phyloP scores from a whole-genome alignment of 1,140 invertebrate genomes.

The Macrostomum lignano region DNA sequence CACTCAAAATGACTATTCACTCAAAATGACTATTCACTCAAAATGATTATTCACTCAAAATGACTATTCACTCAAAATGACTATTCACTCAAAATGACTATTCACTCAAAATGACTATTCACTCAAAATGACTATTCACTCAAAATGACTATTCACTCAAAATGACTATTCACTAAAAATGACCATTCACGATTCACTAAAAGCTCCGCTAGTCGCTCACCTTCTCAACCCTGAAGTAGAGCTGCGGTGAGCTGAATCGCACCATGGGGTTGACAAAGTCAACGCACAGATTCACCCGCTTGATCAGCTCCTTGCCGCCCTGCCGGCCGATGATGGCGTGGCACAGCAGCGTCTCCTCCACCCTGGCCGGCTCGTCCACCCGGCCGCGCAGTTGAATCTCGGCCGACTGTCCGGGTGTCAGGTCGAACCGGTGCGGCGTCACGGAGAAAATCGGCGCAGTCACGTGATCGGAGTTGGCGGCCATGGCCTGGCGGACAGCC shows the following conservation, averaged over 20 bases:
- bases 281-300: slow-evolving; percentile 19
- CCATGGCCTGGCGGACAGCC: neutral
- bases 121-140: too few relatives aligned
- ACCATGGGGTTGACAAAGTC: slow-evolving; percentile 25
- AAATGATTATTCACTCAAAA: slow-evolving; percentile 12
- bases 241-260: slow-evolving; percentile 13
- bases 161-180: too few relatives aligned
- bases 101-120: slow-evolving; percentile 23
- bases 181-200: slow-evolving; percentile 11
- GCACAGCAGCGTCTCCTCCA: slow-evolving; percentile 20
- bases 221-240: slow-evolving; percentile 3
- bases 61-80: slow-evolving; percentile 24
- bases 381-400: neutral
- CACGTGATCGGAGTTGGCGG: neutral
- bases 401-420: neutral
- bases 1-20: too few relatives aligned
- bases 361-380: slow-evolving; percentile 12
- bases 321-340: slow-evolving; percentile 24
- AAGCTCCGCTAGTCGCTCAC: neutral
- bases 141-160: too few relatives aligned
- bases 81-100: slow-evolving; percentile 15
- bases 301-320: slow-evolving; percentile 24
- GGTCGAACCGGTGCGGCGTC: slow-evolving; percentile 2
- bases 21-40: slow-evolving; percentile 25
- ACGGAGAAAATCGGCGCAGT: slow-evolving; percentile 1